Evolutionary conservation across 2,888 invertebrate genomes (phyloP), one percentile per base, ranked within the genome.

Genomic region (Acleris sparsana): DNA sequence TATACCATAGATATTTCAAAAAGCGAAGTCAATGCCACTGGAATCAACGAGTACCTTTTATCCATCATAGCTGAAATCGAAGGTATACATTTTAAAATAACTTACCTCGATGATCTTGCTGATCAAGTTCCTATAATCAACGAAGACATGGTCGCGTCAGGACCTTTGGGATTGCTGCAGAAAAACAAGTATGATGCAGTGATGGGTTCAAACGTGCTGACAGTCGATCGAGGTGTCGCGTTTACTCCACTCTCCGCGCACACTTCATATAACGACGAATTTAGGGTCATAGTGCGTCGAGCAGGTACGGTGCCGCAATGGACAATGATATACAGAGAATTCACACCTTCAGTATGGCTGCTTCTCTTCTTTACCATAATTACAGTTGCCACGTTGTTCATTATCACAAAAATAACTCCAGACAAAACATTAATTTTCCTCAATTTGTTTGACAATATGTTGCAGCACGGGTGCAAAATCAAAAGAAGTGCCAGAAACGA

Each of bases 291-390:
- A n/a, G 84, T 87, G 0, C 78, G 78, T 62, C 77, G 61, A 70
- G 78, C 86, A 2, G 67, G 70, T 0, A 20, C 33, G 0, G 73
- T 77, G 2, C 70, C 79, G 0, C 5, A 52, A 7, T 84, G 80
- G 80, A 82, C 80, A 68, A 77, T 76, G 52, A 49, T 80, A 7
- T 83, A 82, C 65, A 62, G 79, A 4, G 84, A 78, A 69, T 86
- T 87, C 48, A 61, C 75, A 1, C 3, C 53, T 2, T 17, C 60
- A 0, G 79, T 84, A 7, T 86, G 86, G 87, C 16, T 78, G 3
- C 6, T 77, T 6, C 57, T 86, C 2, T 5, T 76, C 0, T 3
- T 78, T 0, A 65, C 75, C 2, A 77, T 81, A 16, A 1, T 78
- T 0, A 25, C 72, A 3, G 83, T 77, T 59, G 73, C 71, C 43